A percentile compares a stretch with the other conserved stretches of the same genome.
phyloP scores from a whole-genome alignment of 2,888 invertebrate genomes.

The Lathronympha strigana region DNA sequence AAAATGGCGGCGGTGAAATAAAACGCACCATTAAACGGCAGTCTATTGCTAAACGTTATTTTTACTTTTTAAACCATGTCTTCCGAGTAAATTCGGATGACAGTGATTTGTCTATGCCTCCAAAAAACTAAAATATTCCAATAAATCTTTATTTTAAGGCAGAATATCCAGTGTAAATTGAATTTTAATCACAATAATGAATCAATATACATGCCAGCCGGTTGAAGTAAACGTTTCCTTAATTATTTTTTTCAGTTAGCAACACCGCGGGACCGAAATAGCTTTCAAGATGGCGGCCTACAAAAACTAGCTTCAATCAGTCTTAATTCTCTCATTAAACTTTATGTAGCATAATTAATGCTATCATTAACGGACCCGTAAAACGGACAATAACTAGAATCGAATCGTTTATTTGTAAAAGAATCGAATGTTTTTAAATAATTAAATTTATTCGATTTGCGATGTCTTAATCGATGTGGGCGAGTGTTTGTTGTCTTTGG shows the following conservation, averaged over 20 bases:
- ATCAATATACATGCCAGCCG: slow-evolving; percentile 27
- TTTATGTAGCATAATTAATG: slow-evolving; percentile 38
- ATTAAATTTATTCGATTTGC: slow-evolving; percentile 59
- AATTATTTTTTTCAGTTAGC: slow-evolving; percentile 38
- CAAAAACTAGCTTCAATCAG: slow-evolving; percentile 38
- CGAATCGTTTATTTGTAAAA: slow-evolving; percentile 57
- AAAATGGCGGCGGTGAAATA: slow-evolving; percentile 37
- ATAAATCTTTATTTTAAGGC: neutral
- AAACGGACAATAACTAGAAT: slow-evolving; percentile 50
- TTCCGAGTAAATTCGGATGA: slow-evolving; percentile 20
- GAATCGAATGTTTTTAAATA: slow-evolving; percentile 55
- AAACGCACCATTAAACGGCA: slow-evolving; percentile 42
- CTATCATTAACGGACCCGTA: slow-evolving; percentile 34
- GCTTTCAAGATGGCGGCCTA: slow-evolving; percentile 34
- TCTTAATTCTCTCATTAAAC: slow-evolving; percentile 38
- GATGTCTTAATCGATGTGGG: slow-evolving; percentile 60
- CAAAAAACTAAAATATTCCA: neutral
- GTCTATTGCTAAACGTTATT: slow-evolving; percentile 40
- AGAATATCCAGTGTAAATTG: neutral
- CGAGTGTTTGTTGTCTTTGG: slow-evolving; percentile 46
- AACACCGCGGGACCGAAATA: slow-evolving; percentile 31
- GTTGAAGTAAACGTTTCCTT: slow-evolving; percentile 17
- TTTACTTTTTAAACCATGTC: slow-evolving; percentile 38
- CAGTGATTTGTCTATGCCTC: slow-evolving; percentile 34
- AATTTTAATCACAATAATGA: slow-evolving; percentile 26